A percentile compares a stretch with the other conserved stretches of the same genome.
phyloP scores from a whole-genome alignment of 1,140 invertebrate genomes.

The Bathynomus jamesi region DNA sequence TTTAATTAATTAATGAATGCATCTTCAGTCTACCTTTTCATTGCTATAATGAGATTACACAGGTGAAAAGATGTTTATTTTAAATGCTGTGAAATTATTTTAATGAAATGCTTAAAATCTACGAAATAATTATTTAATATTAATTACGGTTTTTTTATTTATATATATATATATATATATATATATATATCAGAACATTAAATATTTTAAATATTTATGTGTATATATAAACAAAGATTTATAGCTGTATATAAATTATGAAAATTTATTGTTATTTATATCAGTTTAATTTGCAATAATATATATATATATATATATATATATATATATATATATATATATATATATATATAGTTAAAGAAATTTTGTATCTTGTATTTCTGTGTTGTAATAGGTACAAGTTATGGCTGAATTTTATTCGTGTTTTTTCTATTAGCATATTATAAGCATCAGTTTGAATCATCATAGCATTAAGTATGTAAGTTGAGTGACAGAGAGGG shows the following conservation, averaged over 20 bases:
- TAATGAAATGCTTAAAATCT: background rate
- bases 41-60: background rate
- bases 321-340: background rate
- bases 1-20: background rate
- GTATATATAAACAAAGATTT: background rate
- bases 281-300: background rate
- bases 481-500: constrained; percentile 27
- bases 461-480: background rate
- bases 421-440: background rate
- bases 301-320: background rate
- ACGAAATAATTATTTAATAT: background rate
- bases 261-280: background rate
- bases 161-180: constrained; percentile 3
- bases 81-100: background rate
- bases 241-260: background rate
- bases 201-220: background rate
- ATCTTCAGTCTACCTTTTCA: background rate
- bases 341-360: background rate
- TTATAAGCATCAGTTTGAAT: background rate
- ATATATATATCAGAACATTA: background rate
- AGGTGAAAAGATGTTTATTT: background rate
- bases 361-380: no score
- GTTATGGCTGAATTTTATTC: no score
- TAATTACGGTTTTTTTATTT: no score
- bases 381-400: no score